Evolutionary conservation across 2,797 vertebrate species (phyloP).

Genomic region (Sebastes iracundus): DNA sequence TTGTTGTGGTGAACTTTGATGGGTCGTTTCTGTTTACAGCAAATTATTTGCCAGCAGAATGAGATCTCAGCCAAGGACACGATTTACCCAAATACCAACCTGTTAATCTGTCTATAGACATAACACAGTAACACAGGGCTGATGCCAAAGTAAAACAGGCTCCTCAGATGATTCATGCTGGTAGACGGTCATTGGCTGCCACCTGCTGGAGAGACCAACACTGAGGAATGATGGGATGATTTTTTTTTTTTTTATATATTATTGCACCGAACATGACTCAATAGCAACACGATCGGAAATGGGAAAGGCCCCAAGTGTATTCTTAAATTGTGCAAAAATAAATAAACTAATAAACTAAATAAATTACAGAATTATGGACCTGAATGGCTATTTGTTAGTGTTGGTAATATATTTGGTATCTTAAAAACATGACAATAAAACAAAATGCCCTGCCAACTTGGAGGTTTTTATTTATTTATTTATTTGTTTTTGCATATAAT

Average conservation of each 20-base stretch:
- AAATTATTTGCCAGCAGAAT: constrained; percentile 14
- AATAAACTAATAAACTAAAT: too few relatives aligned
- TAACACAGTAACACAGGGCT: constrained; percentile 2
- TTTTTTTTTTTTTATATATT: too few relatives aligned
- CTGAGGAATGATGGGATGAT: not conserved
- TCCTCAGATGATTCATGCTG: not conserved
- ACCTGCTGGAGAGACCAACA: constrained; percentile 47
- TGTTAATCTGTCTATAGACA: constrained; percentile 52
- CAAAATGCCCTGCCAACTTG: not conserved
- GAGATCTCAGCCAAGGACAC: constrained; percentile 31
- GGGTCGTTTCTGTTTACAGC: not conserved
- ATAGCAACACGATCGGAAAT: too few relatives aligned
- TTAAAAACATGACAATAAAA: not conserved
- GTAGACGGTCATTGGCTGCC: constrained; percentile 10
- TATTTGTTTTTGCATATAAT: not conserved
- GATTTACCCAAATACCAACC: constrained; percentile 47
- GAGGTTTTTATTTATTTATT: not conserved
- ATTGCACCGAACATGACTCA: too few relatives aligned
- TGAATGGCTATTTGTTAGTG: not conserved
- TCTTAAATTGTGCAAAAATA: too few relatives aligned
- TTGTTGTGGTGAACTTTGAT: not conserved
- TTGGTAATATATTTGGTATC: not conserved
- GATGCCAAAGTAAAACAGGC: not conserved
- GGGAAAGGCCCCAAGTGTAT: too few relatives aligned
- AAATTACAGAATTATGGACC: not conserved